Evolutionary conservation across 1,140 invertebrate genomes (phyloP).

Genomic region (Conus betulinus): DNA sequence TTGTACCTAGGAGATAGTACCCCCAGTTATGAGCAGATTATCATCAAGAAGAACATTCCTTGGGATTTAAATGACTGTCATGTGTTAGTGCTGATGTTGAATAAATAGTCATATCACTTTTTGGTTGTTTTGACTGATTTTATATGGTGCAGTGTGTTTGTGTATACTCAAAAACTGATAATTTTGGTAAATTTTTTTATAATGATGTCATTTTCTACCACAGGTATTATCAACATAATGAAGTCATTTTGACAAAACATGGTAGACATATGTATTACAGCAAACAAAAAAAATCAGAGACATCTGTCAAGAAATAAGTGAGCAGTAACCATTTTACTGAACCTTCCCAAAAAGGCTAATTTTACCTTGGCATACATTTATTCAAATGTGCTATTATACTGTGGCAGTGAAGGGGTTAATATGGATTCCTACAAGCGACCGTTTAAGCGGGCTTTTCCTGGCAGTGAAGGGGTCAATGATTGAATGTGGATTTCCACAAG

Average conservation of each 20-base stretch:
- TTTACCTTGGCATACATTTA: background rate
- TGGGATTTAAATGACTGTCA: background rate
- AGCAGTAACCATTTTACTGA: background rate
- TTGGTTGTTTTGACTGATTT: background rate
- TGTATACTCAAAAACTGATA: background rate
- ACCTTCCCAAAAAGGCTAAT: background rate
- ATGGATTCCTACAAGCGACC: too few relatives aligned
- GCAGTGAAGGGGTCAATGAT: too few relatives aligned
- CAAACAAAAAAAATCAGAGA: background rate
- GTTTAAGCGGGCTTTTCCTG: too few relatives aligned
- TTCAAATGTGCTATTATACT: background rate
- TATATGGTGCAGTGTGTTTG: background rate
- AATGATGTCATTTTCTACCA: too few relatives aligned
- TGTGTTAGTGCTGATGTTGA: too few relatives aligned
- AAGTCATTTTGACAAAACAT: background rate
- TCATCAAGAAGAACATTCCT: too few relatives aligned
- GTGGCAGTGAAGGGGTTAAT: slow-evolving; percentile 16
- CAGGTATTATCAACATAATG: too few relatives aligned
- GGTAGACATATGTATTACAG: background rate
- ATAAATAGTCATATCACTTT: too few relatives aligned
- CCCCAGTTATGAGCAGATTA: too few relatives aligned
- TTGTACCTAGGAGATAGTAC: too few relatives aligned
- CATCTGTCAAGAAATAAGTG: background rate
- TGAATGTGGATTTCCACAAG: too few relatives aligned
- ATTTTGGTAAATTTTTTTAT: background rate